These are phyloP conservation scores for Hemitrygon akajei DNA, from an alignment of 2,797 vertebrate species.

Conservation along the genomic window DNA sequence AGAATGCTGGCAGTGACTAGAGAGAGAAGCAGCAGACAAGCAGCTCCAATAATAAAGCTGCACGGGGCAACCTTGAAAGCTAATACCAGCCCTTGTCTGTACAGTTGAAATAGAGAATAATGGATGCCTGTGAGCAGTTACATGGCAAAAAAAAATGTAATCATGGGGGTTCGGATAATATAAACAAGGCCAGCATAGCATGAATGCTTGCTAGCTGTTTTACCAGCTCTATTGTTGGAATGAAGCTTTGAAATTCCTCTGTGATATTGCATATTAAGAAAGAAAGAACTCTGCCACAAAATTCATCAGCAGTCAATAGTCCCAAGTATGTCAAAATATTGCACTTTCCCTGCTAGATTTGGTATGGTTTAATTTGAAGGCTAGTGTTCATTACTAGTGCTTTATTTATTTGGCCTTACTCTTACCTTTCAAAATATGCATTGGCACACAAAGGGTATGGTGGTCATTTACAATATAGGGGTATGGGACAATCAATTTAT, in stretches of 20 bases:
- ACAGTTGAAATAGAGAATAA: background rate
- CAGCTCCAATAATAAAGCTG: background rate
- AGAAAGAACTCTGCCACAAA: too few species aligned
- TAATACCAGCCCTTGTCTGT: background rate
- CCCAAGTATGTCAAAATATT: too few species aligned
- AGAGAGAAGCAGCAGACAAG: background rate
- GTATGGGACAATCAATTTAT: background rate
- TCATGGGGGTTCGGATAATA: slow-evolving; percentile 10
- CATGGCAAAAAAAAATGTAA: background rate
- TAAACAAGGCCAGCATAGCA: background rate
- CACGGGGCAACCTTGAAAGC: background rate
- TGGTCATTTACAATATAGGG: background rate
- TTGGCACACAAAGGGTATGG: too few species aligned
- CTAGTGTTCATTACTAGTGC: too few species aligned
- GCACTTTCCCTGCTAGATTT: too few species aligned
- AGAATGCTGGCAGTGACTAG: too few species aligned
- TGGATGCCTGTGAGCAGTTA: background rate
- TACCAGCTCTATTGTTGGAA: background rate
- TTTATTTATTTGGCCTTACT: background rate
- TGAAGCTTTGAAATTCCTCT: background rate
- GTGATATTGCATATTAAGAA: background rate
- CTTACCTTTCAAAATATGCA: background rate
- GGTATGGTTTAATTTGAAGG: too few species aligned
- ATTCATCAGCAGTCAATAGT: too few species aligned
- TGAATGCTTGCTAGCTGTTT: background rate